Evolutionary conservation across 2,888 invertebrate genomes (phyloP).

Genomic region (Drosophila borborema): DNA sequence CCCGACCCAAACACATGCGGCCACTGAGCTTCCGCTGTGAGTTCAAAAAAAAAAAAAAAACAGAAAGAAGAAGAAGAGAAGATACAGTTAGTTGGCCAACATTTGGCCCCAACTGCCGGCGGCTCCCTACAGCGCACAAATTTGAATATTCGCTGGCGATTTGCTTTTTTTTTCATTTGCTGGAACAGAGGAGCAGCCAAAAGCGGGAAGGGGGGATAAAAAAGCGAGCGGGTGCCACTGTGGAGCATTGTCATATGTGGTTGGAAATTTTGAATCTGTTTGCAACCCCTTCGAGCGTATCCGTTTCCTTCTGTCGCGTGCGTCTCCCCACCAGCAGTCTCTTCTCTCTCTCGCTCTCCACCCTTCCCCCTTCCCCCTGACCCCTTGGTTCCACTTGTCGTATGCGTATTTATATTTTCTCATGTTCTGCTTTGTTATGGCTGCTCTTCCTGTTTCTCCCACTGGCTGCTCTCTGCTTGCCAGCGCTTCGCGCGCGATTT

Average conservation of each 20-base stretch:
- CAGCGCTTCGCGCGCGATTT: slow-evolving; percentile 71
- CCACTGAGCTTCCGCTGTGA: slow-evolving; percentile 58
- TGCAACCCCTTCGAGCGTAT: slow-evolving; percentile 82
- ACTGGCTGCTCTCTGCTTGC: slow-evolving; percentile 1
- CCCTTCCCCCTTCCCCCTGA: not conserved
- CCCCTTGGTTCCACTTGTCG: slow-evolving; percentile 57
- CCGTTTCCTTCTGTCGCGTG: slow-evolving; percentile 82
- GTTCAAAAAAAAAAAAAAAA: slow-evolving; percentile 35
- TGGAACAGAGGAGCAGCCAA: not conserved
- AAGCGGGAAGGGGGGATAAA: not conserved
- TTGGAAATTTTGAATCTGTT: slow-evolving; percentile 83
- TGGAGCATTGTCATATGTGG: slow-evolving; percentile 82
- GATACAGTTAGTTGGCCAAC: slow-evolving; percentile 71
- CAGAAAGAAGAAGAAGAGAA: not conserved
- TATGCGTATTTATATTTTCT: slow-evolving; percentile 79
- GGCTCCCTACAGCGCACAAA: slow-evolving; percentile 56
- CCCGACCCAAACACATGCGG: slow-evolving; percentile 54
- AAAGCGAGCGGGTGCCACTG: slow-evolving; percentile 46
- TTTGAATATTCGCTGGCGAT: slow-evolving; percentile 73
- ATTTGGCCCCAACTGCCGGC: slow-evolving; percentile 28
- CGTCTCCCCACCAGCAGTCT: slow-evolving; percentile 27
- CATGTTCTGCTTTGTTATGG: slow-evolving; percentile 61
- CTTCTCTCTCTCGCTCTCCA: not conserved
- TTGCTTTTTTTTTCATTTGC: slow-evolving; percentile 10
- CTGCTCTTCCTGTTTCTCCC: slow-evolving; percentile 37